Conservation (phyloP, 30 jellyfish, hydroid and myxozoan genomes). For the Hydra vulgaris region DNA sequence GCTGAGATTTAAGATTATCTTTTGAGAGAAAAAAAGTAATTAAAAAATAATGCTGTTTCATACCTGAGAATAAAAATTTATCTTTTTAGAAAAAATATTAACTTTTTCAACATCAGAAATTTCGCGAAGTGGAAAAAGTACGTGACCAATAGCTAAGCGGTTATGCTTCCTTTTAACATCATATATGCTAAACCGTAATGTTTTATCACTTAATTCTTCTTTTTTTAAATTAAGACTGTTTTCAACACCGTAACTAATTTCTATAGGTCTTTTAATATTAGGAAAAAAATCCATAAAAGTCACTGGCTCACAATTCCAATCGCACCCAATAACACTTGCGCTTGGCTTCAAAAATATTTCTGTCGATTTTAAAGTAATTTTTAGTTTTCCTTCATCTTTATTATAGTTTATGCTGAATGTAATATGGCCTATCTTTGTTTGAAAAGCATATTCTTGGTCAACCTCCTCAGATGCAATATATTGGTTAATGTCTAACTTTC, state of each 20-base stretch:
- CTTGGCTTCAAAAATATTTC: constrained; percentile 39
- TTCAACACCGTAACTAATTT: constrained; percentile 5
- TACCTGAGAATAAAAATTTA: constrained; percentile 26
- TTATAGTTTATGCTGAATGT: constrained; percentile 34
- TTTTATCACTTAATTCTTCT: constrained; percentile 26
- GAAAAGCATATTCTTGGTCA: background rate
- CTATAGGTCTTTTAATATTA: constrained; percentile 13
- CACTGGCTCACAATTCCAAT: constrained; percentile 44
- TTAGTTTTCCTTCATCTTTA: constrained; percentile 43
- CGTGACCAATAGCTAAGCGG: constrained; percentile 68
- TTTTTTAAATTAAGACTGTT: constrained; percentile 5
- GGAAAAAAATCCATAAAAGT: constrained; percentile 5
- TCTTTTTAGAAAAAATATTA: constrained; percentile 11
- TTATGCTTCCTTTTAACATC: constrained; percentile 56
- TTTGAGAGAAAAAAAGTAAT: background rate
- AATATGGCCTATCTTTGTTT: constrained; percentile 35
- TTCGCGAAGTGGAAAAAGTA: constrained; percentile 47
- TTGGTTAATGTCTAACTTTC: constrained; percentile 17
- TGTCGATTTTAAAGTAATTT: constrained; percentile 31
- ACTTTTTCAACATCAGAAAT: constrained; percentile 1
- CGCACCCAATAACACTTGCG: constrained; percentile 54
- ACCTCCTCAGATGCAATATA: constrained; percentile 2
- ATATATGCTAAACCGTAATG: constrained; percentile 61
- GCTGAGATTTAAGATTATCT: background rate
- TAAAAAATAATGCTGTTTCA: background rate